These are phyloP conservation scores for Gandaritis pyraliata DNA, from an alignment of 2,888 invertebrate species.

Conservation along the genomic window DNA sequence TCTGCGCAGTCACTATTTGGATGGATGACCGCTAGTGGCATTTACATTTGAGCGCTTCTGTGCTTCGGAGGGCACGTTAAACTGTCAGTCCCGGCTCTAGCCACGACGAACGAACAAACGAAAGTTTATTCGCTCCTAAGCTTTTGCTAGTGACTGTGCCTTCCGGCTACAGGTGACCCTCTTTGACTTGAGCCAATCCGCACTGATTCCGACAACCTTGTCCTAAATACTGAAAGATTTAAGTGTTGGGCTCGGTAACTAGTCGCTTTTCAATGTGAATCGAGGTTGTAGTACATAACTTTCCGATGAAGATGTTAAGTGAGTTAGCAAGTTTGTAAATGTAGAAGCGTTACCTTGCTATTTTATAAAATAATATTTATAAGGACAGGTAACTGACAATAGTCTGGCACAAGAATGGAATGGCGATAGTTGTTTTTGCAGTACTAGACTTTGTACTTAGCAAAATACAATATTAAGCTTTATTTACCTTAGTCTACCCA, in stretches of 20 bases:
- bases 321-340: background rate
- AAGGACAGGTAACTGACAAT: background rate
- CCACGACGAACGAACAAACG: no score
- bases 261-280: conserved; percentile 2
- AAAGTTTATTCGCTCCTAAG: background rate
- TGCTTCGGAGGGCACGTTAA: no score
- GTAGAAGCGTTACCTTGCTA: background rate
- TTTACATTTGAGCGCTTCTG: no score
- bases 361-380: conserved; percentile 3
- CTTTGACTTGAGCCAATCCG: conserved; percentile 27
- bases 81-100: no score
- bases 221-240: conserved; percentile 39
- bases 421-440: no score
- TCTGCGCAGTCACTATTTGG: no score
- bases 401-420: background rate
- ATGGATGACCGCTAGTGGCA: no score
- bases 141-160: conserved; percentile 27
- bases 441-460: no score
- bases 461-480: no score
- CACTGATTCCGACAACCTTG: conserved; percentile 38
- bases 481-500: no score
- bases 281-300: conserved; percentile 1
- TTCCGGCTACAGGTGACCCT: conserved; percentile 33
- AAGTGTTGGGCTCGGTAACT: conserved; percentile 8
- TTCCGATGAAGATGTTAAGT: background rate